A percentile compares a stretch with the other conserved stretches of the same genome.
Conservation (phyloP, 1,140 invertebrate species). For the Philopotamus ludificatus region DNA sequence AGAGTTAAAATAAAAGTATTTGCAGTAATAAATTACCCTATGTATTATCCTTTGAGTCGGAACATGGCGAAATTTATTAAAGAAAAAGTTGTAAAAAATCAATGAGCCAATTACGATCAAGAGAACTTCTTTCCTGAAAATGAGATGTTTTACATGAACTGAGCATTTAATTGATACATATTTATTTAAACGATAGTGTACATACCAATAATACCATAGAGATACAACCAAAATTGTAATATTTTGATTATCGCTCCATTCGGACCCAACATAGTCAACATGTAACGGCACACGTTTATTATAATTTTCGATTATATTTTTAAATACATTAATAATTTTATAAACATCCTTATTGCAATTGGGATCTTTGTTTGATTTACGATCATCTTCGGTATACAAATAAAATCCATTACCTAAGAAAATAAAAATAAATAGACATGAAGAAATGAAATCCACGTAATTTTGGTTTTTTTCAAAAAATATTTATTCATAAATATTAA, state of each 20-base stretch:
- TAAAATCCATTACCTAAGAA: conserved; percentile 62
- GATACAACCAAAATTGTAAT: conserved; percentile 59
- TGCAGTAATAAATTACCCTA: conserved; percentile 23
- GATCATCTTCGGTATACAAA: conserved; percentile 57
- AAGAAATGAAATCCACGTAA: conserved; percentile 10
- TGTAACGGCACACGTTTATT: neutral
- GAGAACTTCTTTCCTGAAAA: conserved; percentile 70
- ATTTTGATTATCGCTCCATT: conserved; percentile 40
- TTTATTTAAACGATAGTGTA: conserved; percentile 24
- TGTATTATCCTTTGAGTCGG: conserved; percentile 27
- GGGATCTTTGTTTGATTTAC: conserved; percentile 26
- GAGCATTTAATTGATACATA: neutral
- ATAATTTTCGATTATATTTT: too few species aligned
- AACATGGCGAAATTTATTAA: conserved; percentile 25
- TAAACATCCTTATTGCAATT: conserved; percentile 21
- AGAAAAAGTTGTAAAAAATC: conserved; percentile 56
- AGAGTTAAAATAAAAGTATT: too few species aligned
- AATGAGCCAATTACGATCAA: conserved; percentile 67
- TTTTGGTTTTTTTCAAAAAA: conserved; percentile 3
- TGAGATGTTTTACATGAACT: conserved; percentile 34
- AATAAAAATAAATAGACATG: conserved; percentile 39
- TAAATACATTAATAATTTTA: neutral
- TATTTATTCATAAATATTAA: too few species aligned
- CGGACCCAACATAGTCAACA: conserved; percentile 22
- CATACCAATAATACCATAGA: conserved; percentile 78